A percentile compares a stretch with the other conserved stretches of the same genome.
Conservation (phyloP, 2,113 vertebrate species). For the Sinocyclocheilus anophthalmus region DNA sequence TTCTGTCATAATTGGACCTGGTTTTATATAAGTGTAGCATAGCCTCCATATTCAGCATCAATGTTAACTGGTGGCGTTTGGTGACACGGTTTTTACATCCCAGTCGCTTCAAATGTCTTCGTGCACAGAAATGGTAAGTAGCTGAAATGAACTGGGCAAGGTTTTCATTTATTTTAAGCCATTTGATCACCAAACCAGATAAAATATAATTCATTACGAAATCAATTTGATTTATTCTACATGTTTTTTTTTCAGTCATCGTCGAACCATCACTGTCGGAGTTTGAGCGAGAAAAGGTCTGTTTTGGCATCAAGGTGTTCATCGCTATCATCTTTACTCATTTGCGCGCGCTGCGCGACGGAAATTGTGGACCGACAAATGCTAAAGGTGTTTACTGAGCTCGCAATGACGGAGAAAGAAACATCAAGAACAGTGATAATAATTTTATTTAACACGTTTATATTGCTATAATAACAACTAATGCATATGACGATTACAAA, state of each 20-base stretch:
- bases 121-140: constrained; percentile 70
- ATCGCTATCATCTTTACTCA: constrained; percentile 54
- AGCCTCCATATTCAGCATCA: constrained; percentile 35
- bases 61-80: not conserved
- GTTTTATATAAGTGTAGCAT: constrained; percentile 62
- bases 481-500: not conserved
- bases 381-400: constrained; percentile 65
- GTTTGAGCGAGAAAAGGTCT: not conserved
- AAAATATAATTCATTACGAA: not conserved
- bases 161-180: not conserved
- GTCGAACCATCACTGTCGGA: not conserved
- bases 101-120: not conserved
- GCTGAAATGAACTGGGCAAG: constrained; percentile 9
- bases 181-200: not conserved
- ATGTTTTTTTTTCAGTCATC: not conserved
- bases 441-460: not conserved
- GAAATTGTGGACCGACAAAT: constrained; percentile 73
- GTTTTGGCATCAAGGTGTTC: not conserved
- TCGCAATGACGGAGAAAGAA: not conserved
- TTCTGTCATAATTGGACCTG: constrained; percentile 81
- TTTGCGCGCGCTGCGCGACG: constrained; percentile 72
- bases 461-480: not conserved
- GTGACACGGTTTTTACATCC: constrained; percentile 32
- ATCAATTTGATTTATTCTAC: not conserved
- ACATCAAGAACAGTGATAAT: not conserved